These are phyloP conservation scores for Sialis fuliginosa DNA, from an alignment of 2,888 invertebrate genomes.

Conservation along the genomic window DNA sequence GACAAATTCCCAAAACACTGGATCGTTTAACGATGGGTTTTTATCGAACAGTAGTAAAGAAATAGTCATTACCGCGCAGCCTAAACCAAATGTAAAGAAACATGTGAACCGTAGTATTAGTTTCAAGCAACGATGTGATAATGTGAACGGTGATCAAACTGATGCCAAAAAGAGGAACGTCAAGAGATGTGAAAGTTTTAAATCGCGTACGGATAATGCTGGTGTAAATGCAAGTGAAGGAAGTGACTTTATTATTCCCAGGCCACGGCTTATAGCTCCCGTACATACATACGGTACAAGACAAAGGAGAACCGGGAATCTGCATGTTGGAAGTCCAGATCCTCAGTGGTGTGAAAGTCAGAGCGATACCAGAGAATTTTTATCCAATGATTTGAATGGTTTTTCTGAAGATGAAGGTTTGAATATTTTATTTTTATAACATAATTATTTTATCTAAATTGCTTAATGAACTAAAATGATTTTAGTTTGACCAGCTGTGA, in stretches of 20 bases:
- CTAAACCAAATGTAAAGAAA: neutral
- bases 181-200: neutral
- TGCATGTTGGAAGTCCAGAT: conserved; percentile 18
- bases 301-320: conserved; percentile 64
- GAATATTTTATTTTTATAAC: too few relatives aligned
- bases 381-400: too few relatives aligned
- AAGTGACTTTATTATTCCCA: conserved; percentile 63
- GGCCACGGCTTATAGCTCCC: conserved; percentile 73
- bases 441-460: too few relatives aligned
- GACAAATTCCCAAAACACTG: too few relatives aligned
- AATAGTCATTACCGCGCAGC: conserved; percentile 1
- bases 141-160: neutral
- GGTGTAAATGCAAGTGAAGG: conserved; percentile 12
- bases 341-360: conserved; percentile 2
- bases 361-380: too few relatives aligned
- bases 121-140: neutral
- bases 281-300: conserved; percentile 73
- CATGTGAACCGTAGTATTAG: neutral
- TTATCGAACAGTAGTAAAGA: neutral
- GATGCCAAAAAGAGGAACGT: neutral
- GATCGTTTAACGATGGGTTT: too few relatives aligned
- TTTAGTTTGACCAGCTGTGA: too few relatives aligned
- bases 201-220: too few relatives aligned
- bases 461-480: too few relatives aligned
- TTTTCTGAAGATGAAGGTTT: too few relatives aligned